Evolutionary conservation across 2,888 invertebrate genomes (phyloP).

Genomic region (Ephialtes manifestator): DNA sequence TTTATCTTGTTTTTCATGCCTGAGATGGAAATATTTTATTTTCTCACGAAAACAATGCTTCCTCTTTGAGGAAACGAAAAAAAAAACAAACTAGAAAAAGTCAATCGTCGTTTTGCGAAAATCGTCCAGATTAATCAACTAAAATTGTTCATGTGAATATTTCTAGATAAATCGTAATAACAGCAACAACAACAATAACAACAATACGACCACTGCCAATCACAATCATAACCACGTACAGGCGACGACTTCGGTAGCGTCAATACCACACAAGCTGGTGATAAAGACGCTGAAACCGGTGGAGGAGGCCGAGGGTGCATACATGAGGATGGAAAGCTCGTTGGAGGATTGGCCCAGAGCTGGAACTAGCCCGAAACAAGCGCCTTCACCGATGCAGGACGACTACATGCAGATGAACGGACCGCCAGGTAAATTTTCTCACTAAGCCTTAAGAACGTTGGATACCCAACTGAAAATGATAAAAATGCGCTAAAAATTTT

Average conservation of each 20-base stretch:
- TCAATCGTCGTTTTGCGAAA: too few species aligned
- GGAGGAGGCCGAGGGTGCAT: conserved; percentile 83
- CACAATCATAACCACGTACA: conserved; percentile 83
- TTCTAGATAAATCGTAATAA: conserved; percentile 82
- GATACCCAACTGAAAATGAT: too few species aligned
- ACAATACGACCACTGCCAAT: conserved; percentile 85
- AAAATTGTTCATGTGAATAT: conserved; percentile 12
- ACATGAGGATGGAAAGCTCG: conserved; percentile 84
- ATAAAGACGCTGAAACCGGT: conserved; percentile 84
- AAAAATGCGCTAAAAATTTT: too few species aligned
- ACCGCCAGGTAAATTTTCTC: conserved; percentile 79
- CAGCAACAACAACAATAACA: conserved; percentile 79
- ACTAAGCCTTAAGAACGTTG: not conserved
- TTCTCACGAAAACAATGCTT: too few species aligned
- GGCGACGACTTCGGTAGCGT: conserved; percentile 68
- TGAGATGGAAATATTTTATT: too few species aligned
- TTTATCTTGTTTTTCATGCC: too few species aligned
- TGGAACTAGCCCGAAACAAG: conserved; percentile 85
- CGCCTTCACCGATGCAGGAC: conserved; percentile 82
- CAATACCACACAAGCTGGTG: conserved; percentile 81
- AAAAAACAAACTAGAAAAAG: too few species aligned
- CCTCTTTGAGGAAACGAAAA: too few species aligned
- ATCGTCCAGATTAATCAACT: not conserved
- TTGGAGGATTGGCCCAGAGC: conserved; percentile 81
- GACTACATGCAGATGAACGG: conserved; percentile 86